These are phyloP conservation scores for Myrmecobius fasciatus DNA, from an alignment of 2,113 vertebrate genomes.

Conservation along the genomic window DNA sequence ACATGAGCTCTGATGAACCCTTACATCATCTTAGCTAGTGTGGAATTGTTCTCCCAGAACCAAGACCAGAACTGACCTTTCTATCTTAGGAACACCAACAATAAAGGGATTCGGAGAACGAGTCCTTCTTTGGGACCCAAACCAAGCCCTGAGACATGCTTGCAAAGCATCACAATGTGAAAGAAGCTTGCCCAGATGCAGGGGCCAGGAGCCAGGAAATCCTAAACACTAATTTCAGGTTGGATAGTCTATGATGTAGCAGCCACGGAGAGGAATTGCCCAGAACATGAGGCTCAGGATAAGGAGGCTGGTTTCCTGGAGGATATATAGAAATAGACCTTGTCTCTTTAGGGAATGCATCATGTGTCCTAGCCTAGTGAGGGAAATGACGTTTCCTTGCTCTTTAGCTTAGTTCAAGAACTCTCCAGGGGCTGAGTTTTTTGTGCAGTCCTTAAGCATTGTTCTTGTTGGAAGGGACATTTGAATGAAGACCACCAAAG, in stretches of 20 bases:
- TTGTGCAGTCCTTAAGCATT: not conserved
- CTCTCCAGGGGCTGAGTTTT: constrained; percentile 29
- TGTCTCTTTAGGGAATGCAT: not conserved
- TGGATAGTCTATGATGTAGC: not conserved
- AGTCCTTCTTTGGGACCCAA: not conserved
- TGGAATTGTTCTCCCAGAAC: not conserved
- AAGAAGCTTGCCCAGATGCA: not conserved
- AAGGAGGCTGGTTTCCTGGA: constrained; percentile 40
- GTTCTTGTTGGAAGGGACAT: not conserved
- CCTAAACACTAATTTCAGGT: not conserved
- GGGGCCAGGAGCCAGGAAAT: constrained; percentile 64
- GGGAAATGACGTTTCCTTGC: constrained; percentile 68
- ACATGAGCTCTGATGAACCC: not conserved
- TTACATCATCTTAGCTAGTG: not conserved
- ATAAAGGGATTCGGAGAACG: not conserved
- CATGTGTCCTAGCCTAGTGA: not conserved
- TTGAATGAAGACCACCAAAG: not conserved
- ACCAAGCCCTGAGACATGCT: not conserved
- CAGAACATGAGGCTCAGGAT: constrained; percentile 52
- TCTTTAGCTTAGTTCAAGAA: not conserved
- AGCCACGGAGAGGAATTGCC: constrained; percentile 22
- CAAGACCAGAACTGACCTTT: not conserved
- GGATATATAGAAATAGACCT: constrained; percentile 71
- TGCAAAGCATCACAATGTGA: not conserved
- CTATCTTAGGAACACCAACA: not conserved